A percentile compares a stretch with the other conserved stretches of the same genome.
Evolutionary conservation across 92 coral and sea anemone genomes (phyloP).

Genomic region (Metridium senile): DNA sequence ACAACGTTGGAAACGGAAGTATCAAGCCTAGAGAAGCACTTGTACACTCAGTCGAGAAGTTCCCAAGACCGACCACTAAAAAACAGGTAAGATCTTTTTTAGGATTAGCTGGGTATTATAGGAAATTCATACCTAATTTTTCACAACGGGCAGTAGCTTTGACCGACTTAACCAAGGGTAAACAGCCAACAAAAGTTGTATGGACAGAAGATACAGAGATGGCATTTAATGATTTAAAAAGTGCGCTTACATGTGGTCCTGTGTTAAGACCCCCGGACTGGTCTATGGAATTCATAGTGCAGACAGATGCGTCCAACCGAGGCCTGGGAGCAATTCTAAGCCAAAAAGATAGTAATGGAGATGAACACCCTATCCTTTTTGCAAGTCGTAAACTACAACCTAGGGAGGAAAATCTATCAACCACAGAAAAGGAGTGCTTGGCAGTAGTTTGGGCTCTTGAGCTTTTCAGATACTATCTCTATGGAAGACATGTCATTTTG

Average conservation of each 20-base stretch:
- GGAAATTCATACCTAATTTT: too few species aligned
- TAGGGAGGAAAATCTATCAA: too few species aligned
- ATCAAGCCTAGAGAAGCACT: too few species aligned
- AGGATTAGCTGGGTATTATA: too few species aligned
- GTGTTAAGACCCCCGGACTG: constrained; percentile 36
- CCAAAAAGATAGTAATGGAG: too few species aligned
- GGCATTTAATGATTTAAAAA: constrained; percentile 41
- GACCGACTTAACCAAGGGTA: constrained; percentile 35
- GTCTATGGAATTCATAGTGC: constrained; percentile 31
- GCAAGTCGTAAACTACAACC: constrained; percentile 36
- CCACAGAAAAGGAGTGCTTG: too few species aligned
- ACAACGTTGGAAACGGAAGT: too few species aligned
- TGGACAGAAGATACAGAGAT: constrained; percentile 29
- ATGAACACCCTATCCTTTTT: constrained; percentile 38
- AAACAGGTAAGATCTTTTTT: constrained; percentile 30
- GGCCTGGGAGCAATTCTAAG: too few species aligned
- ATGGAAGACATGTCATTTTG: constrained; percentile 46
- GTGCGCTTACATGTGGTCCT: constrained; percentile 25
- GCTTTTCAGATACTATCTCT: too few species aligned
- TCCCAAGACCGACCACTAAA: constrained; percentile 55
- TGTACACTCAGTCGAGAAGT: constrained; percentile 38
- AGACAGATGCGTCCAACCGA: constrained; percentile 59
- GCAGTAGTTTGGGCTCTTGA: too few species aligned
- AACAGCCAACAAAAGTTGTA: constrained; percentile 19
- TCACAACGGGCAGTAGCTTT: constrained; percentile 31